Percentiles rank a stretch among this genome's conserved stretches.
Evolutionary conservation across 2,797 vertebrate species (phyloP).

Genomic region (Myotis pilosus): DNA sequence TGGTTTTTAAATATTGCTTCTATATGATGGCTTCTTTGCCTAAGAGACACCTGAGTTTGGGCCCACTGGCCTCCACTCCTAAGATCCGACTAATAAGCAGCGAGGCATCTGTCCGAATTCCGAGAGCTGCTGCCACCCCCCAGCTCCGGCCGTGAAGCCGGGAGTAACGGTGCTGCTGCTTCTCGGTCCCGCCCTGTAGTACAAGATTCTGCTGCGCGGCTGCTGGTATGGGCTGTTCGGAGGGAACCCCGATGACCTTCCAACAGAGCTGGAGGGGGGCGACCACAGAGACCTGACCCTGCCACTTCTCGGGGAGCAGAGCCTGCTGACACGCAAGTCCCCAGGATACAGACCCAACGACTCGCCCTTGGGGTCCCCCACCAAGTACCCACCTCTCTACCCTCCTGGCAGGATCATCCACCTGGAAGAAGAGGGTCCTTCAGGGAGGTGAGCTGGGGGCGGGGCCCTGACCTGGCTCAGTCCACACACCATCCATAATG

Average conservation of each 20-base stretch:
- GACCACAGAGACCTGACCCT: conserved; percentile 87
- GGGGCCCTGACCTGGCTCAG: accelerated
- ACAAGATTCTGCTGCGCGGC: conserved; percentile 93
- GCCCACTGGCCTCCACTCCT: not conserved
- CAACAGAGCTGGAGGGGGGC: conserved; percentile 92
- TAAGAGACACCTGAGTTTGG: not conserved
- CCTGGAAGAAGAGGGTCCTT: conserved; percentile 89
- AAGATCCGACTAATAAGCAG: too few species aligned
- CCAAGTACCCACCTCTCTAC: conserved; percentile 89
- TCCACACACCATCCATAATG: accelerated
- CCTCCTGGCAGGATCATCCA: conserved; percentile 93
- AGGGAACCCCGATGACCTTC: conserved; percentile 90
- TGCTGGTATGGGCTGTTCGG: conserved; percentile 97
- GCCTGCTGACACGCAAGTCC: conserved; percentile 88
- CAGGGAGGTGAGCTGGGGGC: conserved; percentile 86
- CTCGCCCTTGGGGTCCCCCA: conserved; percentile 82
- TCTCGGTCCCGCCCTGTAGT: conserved; percentile 83
- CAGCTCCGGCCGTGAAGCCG: accelerated
- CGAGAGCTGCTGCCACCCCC: not conserved
- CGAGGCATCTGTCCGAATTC: accelerated
- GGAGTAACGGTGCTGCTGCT: accelerated
- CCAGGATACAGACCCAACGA: conserved; percentile 89
- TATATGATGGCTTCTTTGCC: not conserved
- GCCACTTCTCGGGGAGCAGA: conserved; percentile 95
- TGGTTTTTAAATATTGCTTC: not conserved